Base-by-base conservation (phyloP, 1,140 invertebrate genomes). In the Drosophila ananassae region DNA sequence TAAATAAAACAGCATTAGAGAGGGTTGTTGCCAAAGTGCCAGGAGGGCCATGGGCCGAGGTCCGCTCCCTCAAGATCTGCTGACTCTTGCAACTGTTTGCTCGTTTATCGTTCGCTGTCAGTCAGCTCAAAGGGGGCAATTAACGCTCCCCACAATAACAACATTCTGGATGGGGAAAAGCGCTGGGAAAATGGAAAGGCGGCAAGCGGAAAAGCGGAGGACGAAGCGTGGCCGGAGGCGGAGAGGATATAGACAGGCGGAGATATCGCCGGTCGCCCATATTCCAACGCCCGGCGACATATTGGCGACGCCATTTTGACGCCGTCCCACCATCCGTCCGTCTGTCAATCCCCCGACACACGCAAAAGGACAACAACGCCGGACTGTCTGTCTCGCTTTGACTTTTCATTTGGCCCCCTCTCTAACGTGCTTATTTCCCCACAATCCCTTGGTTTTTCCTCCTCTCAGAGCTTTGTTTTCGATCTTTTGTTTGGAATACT, bases 81-180 rank as follows among this genome's bases (percentile, higher is more conserved):
- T 21, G 68, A 73, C 68, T 74, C 63, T 56, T 75, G 74, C 80
- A 84, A 84, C 81, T 87, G 82, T 76, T 89, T 79, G 84, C 75
- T 89, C 83, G 83, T 87, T 87, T 89, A 89, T 89, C 76, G 83
- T 87, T 73, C 64, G 83, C 83, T 87, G 83, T 89, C 83, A 87
- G 61, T 87, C 82, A 82, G 74, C 83, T 87, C 83, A 83, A 89
- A 87, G 83, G 82, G 82, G 83, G 82, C 84, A 87, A 87, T 87
- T 87, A 87, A 85, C 82, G 81, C 79, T 73, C 72, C 73, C 44
- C 32, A 50, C 64, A 67, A 55, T 60, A 52, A 24, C 69, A 50
- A 55, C 57, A 41, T 48, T 4, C 54, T 61, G 22, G 39, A 2
- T 39, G 21, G 37, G 46, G 48, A 39, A 24, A 22, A 24, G 25